Conservation (phyloP, 2,888 invertebrate species). For the Anoplius nigerrimus region DNA sequence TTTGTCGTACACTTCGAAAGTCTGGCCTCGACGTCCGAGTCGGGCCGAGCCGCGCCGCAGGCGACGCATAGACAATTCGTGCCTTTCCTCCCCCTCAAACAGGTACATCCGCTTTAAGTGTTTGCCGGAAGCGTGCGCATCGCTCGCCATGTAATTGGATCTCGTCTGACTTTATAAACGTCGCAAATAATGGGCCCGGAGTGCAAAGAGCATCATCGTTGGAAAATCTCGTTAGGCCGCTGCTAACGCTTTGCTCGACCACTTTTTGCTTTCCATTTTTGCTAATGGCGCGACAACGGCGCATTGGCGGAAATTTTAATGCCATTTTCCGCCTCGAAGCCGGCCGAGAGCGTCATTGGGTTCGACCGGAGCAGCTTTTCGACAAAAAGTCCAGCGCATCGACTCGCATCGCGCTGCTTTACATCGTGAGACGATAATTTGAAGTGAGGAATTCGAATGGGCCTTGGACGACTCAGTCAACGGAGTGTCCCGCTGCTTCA, state of each 20-base stretch:
- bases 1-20: slow-evolving; percentile 15
- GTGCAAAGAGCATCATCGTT: not conserved
- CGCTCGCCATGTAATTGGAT: slow-evolving; percentile 40
- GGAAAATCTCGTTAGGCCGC: slow-evolving; percentile 1
- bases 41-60: not conserved
- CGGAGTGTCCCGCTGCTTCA: too few relatives aligned
- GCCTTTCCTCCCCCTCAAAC: slow-evolving; percentile 2
- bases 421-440: too few relatives aligned
- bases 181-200: slow-evolving; percentile 38
- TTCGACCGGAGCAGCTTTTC: too few relatives aligned
- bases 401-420: too few relatives aligned
- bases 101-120: slow-evolving; percentile 41
- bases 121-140: slow-evolving; percentile 35
- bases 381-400: too few relatives aligned
- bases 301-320: too few relatives aligned
- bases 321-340: too few relatives aligned
- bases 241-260: slow-evolving; percentile 1
- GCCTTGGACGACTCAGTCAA: too few relatives aligned
- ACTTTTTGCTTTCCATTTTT: too few relatives aligned
- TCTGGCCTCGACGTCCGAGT: slow-evolving; percentile 10
- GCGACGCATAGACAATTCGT: slow-evolving; percentile 7
- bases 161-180: slow-evolving; percentile 41
- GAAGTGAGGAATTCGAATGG: too few relatives aligned
- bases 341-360: too few relatives aligned
- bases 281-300: too few relatives aligned